Conservation (phyloP, 2,888 invertebrate genomes). For the Poecilus cupreus region DNA sequence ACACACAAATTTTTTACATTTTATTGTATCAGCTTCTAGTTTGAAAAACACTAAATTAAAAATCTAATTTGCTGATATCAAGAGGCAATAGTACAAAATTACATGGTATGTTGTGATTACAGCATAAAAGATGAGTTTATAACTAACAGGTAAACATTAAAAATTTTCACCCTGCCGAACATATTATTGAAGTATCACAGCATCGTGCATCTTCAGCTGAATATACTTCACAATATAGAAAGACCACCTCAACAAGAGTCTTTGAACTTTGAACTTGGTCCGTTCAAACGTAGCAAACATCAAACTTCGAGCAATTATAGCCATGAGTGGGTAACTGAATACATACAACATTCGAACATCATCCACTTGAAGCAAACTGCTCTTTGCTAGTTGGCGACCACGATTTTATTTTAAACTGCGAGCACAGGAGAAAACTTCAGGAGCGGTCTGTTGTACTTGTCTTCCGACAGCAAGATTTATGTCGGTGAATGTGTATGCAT, state of each 20-base stretch:
- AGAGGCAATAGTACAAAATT: too few relatives aligned
- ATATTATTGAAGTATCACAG: too few relatives aligned
- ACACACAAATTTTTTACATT: too few relatives aligned
- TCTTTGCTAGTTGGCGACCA: not conserved
- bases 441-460: constrained; percentile 15
- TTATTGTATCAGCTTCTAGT: too few relatives aligned
- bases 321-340: not conserved
- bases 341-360: not conserved
- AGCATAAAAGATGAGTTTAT: too few relatives aligned
- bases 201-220: too few relatives aligned
- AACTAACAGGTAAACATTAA: not conserved
- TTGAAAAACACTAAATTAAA: too few relatives aligned
- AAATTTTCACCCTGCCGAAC: too few relatives aligned
- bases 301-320: constrained; percentile 21
- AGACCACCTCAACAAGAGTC: constrained; percentile 16
- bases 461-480: constrained; percentile 15
- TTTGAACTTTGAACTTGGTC: not conserved
- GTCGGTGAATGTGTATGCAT: constrained; percentile 20
- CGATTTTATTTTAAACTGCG: not conserved
- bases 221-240: not conserved
- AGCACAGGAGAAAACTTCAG: not conserved
- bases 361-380: not conserved
- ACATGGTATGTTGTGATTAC: too few relatives aligned
- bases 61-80: too few relatives aligned
- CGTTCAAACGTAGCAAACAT: constrained; percentile 4